Conservation (phyloP, 2,888 invertebrate species). For the Tridacna crocea region DNA sequence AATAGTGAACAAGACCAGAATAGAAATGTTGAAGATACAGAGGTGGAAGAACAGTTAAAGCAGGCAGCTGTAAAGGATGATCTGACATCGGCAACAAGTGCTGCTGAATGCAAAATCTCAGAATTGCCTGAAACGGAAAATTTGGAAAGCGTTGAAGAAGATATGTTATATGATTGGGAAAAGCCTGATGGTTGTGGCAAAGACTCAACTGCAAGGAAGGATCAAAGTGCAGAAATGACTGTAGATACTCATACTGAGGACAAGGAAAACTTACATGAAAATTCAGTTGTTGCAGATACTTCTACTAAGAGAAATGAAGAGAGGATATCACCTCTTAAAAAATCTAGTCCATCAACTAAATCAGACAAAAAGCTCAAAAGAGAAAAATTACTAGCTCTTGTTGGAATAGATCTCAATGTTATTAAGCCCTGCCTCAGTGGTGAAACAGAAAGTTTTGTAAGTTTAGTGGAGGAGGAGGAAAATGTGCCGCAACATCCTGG, state of each 20-base stretch:
- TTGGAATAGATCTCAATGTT: slow-evolving; percentile 55
- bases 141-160: neutral
- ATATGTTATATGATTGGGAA: neutral
- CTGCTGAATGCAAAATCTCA: neutral
- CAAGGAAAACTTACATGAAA: slow-evolving; percentile 2
- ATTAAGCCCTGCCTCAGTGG: slow-evolving; percentile 86
- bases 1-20: neutral
- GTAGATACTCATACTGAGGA: neutral
- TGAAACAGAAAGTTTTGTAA: slow-evolving; percentile 87
- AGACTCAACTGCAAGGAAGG: neutral
- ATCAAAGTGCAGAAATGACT: neutral
- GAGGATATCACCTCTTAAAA: slow-evolving; percentile 20
- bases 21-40: neutral
- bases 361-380: slow-evolving; percentile 8
- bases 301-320: slow-evolving; percentile 16
- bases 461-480: slow-evolving; percentile 86
- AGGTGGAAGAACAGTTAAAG: neutral
- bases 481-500: slow-evolving; percentile 83
- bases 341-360: slow-evolving; percentile 35
- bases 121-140: neutral
- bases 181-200: neutral
- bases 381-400: slow-evolving; percentile 46
- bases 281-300: neutral
- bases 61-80: neutral
- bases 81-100: neutral